Base-by-base conservation (phyloP, 2,113 vertebrate genomes). In the Orycteropus afer region DNA sequence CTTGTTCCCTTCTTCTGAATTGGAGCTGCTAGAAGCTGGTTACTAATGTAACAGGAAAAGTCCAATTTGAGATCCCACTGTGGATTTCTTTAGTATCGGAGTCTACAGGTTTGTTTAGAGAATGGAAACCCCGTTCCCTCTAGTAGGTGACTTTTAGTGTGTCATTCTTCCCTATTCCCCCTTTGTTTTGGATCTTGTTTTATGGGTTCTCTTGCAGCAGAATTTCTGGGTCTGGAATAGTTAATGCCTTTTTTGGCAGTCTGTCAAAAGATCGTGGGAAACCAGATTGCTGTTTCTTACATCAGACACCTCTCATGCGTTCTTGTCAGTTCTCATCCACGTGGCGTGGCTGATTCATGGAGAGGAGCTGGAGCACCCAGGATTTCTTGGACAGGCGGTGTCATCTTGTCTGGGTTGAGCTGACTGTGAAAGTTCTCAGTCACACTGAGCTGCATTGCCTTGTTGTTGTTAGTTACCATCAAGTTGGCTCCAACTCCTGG, bases 221-320 rank as follows among this genome's bases (percentile, higher is more conserved):
- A 95, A 95, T 96, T 92, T 97, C 95, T 95, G 92, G 63, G 69
- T 25, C 93, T 93, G 53, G 51, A 94, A 95, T 45, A 95, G 86
- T 89, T 96, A 53, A 82, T 1, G 65, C 85, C 81, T 92, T 80
- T 86, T 92, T 97, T 97, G 82, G 96, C 80, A 95, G 49, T 47
- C 79, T 96, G 94, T 93, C 27, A 63, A 86, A 51, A 95, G 88
- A 86, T 89, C 6, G 11, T 69, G 90, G 20, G 76, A 93, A 97
- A 95, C 37, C 81, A 87, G 94, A 81, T 89, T 63, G 11, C 34
- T 14, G 59, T 89, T 82, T 97, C 71, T 69, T 63, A 93, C 40
- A 22, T 65, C 42, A 32, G 89, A 94, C 47, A 29, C 91, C 0
- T 81, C 23, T 76, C 27, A 63, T 0, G 4, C 91, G 80, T 81